These are phyloP conservation scores for Chlorodrepanis virens DNA, from an alignment of 2,113 vertebrate genomes.

Conservation along the genomic window DNA sequence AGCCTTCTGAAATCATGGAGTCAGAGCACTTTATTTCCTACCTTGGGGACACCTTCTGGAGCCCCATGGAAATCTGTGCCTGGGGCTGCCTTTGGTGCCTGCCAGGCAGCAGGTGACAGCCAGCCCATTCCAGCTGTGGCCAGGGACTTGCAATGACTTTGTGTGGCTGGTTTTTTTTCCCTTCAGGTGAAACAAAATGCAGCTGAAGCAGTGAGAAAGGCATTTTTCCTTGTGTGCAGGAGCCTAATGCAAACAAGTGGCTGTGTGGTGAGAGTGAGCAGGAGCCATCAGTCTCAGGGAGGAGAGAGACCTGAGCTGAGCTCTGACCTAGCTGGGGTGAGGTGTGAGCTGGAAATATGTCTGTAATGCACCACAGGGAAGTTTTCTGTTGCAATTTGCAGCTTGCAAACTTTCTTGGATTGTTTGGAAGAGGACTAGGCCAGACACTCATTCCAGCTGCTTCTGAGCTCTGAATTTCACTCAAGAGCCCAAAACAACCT, in stretches of 20 bases:
- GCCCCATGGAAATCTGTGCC: background rate
- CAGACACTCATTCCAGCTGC: background rate
- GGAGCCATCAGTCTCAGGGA: rapidly evolving
- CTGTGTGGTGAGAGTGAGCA: rapidly evolving
- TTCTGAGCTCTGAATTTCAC: background rate
- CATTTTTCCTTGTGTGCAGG: background rate
- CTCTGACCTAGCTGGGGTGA: rapidly evolving
- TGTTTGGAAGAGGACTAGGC: background rate
- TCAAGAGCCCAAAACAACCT: background rate
- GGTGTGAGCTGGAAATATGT: rapidly evolving
- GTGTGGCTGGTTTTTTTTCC: background rate
- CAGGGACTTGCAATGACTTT: background rate
- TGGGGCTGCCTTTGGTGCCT: background rate
- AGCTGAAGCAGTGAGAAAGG: background rate
- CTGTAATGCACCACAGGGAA: rapidly evolving
- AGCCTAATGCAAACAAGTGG: background rate
- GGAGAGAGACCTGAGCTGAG: background rate
- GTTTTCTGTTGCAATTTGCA: background rate
- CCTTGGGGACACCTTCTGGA: background rate
- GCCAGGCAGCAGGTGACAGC: background rate
- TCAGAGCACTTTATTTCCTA: too few species aligned
- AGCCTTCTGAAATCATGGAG: too few species aligned
- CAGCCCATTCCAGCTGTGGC: background rate
- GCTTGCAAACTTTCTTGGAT: background rate
- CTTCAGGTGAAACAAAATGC: background rate